Percentiles rank a stretch among this genome's conserved stretches.
Conservation (phyloP, 2,113 vertebrate genomes). For the Oryzias curvinotus region DNA sequence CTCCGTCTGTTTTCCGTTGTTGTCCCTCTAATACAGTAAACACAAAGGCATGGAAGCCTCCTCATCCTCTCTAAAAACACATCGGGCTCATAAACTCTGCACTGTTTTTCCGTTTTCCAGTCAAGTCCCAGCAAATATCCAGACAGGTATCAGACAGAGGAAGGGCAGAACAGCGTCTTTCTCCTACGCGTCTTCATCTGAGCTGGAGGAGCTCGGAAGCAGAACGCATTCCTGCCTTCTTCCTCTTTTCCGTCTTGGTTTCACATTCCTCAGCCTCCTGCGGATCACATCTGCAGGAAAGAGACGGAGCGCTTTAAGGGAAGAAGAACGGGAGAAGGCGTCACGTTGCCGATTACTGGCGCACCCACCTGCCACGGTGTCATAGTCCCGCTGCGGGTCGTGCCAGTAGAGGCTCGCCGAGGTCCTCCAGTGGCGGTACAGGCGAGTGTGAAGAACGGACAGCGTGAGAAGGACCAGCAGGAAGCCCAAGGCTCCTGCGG, state of each 20-base stretch:
- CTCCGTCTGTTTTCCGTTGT: neutral
- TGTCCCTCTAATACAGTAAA: too few species aligned
- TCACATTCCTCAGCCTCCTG: conserved; percentile 69
- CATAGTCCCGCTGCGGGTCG: conserved; percentile 71
- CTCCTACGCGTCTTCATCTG: conserved; percentile 50
- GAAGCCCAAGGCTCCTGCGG: conserved; percentile 84
- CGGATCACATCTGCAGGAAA: conserved; percentile 75
- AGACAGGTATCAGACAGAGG: too few species aligned
- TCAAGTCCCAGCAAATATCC: too few species aligned
- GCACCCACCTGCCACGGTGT: conserved; percentile 73
- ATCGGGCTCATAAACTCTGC: too few species aligned
- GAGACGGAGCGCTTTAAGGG: neutral
- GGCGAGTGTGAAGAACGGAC: conserved; percentile 75
- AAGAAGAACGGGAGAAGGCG: too few species aligned
- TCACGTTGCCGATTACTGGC: too few species aligned
- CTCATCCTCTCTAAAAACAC: too few species aligned
- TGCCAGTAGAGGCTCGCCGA: conserved; percentile 86
- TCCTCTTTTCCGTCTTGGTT: conserved; percentile 70
- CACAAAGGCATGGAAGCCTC: too few species aligned
- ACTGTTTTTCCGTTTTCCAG: too few species aligned
- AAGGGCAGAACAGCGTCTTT: too few species aligned
- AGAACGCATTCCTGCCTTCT: conserved; percentile 69
- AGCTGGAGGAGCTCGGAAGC: conserved; percentile 72
- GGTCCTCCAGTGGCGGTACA: conserved; percentile 81
- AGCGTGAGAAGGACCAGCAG: conserved; percentile 82